Evolutionary conservation across 2,888 invertebrate genomes (phyloP), one percentile per base, ranked within the genome.

Genomic region (Epiblema foenella): DNA sequence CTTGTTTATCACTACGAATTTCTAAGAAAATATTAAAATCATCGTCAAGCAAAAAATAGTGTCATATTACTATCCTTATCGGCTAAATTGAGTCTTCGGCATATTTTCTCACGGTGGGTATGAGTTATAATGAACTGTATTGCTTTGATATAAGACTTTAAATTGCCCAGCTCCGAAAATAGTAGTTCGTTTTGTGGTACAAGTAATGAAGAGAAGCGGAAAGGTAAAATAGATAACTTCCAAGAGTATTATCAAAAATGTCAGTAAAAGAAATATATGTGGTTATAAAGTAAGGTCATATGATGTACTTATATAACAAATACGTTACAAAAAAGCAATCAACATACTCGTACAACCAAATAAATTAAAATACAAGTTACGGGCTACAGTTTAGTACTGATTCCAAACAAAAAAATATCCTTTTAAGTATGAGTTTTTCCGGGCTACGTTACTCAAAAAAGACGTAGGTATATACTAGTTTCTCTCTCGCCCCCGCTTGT

Each of bases 71-170:
- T 29, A 42, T 54, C 42, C 65, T 70, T 66, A 70, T 66, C 70
- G 59, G 17, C 60, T 67, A 7, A 67, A 71, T 62, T 67, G 71
- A 71, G 62, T 62, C 71, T 67, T 71, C 18, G 56, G 67, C 67
- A 71, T 71, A 71, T 67, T 71, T 71, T 71, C 71, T 71, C 71
- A 71, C 71, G 71, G 66, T 67, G 29, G 17, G 3, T 42, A 56
- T n/a, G 39, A 5, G 56, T 49, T 15, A 71, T 18, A 17, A 17
- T 57, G 9, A 11, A 51, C 67, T 24, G 24, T 71, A 57, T 42
- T 2, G 15, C 12, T 8, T 37, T 46, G 46, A 11, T 5, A 20
- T 59, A 56, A 29, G 46, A 54, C 20, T 8, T 17, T 10, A 3
- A 54, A 9, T 66, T n/a, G 70, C 10, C 46, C 1, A 3, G 24